phyloP scores from a whole-genome alignment of 2,113 vertebrate species.

The Sinocyclocheilus anshuiensis region DNA sequence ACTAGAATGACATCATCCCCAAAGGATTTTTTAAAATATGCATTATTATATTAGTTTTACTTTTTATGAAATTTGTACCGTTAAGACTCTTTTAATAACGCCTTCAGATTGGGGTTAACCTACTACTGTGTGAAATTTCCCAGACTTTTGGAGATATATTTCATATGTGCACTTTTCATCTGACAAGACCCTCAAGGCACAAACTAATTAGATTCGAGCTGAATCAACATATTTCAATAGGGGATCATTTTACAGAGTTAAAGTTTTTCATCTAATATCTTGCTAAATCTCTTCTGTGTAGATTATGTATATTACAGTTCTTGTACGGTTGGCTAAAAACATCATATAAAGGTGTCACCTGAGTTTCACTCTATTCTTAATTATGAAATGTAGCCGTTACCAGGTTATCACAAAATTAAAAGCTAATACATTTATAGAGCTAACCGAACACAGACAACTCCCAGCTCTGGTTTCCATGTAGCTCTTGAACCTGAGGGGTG shows the following conservation, averaged over 20 bases:
- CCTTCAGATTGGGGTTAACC: background rate
- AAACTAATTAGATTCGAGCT: slow-evolving; percentile 1
- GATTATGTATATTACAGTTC: background rate
- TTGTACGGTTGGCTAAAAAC: background rate
- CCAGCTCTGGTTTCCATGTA: slow-evolving; percentile 37
- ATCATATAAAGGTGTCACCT: background rate
- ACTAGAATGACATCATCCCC: background rate
- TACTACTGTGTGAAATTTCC: slow-evolving; percentile 35
- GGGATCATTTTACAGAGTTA: background rate
- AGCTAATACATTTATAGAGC: background rate
- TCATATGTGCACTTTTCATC: background rate
- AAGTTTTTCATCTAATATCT: background rate
- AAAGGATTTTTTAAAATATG: background rate
- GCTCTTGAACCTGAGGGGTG: slow-evolving; percentile 24
- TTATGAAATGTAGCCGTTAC: background rate
- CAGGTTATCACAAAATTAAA: background rate
- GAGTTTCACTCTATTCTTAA: background rate
- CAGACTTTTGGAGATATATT: background rate
- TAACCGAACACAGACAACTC: slow-evolving; percentile 5
- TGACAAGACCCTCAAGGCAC: background rate
- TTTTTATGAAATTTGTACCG: background rate
- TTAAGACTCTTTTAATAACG: slow-evolving; percentile 17
- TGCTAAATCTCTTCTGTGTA: background rate
- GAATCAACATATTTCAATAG: background rate
- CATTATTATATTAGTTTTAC: background rate